Evolutionary conservation across 2,797 vertebrate species (phyloP).

Genomic region (Phaenicophaeus curvirostris): DNA sequence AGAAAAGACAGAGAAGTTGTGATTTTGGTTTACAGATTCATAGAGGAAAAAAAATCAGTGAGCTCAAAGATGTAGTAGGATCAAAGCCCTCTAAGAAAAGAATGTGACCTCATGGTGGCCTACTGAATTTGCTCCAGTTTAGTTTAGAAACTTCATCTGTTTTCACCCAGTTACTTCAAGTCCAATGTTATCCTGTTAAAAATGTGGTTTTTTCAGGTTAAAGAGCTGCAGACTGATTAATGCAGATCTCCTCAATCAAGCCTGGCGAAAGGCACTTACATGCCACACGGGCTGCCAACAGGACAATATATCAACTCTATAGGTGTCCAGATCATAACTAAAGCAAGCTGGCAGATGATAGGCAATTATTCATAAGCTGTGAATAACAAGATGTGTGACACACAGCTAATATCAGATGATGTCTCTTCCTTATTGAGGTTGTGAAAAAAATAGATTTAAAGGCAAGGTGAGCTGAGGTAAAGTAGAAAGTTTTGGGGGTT

Average conservation of each 20-base stretch:
- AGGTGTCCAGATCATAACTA: not conserved
- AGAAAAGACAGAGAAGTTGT: not conserved
- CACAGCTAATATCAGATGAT: not conserved
- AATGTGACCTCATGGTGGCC: not conserved
- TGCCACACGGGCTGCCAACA: not conserved
- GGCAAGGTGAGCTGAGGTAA: not conserved
- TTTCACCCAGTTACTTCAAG: not conserved
- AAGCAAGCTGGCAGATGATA: not conserved
- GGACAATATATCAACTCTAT: constrained; percentile 10
- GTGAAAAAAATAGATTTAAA: not conserved
- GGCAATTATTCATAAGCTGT: constrained; percentile 41
- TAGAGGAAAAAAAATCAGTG: not conserved
- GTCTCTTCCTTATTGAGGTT: not conserved
- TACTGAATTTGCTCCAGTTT: not conserved
- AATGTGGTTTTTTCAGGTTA: constrained; percentile 34
- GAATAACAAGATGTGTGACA: not conserved
- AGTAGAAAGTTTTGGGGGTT: not conserved
- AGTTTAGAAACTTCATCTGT: not conserved
- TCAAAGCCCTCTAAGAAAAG: not conserved
- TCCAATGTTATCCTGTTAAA: not conserved
- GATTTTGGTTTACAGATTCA: not conserved
- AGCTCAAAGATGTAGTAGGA: not conserved
- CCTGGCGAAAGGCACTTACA: not conserved
- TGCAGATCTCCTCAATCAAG: not conserved
- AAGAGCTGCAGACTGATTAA: constrained; percentile 50